A percentile compares a stretch with the other conserved stretches of the same genome.
Evolutionary conservation across 2,113 vertebrate species (phyloP).

Genomic region (Plecturocebus donacophilus): DNA sequence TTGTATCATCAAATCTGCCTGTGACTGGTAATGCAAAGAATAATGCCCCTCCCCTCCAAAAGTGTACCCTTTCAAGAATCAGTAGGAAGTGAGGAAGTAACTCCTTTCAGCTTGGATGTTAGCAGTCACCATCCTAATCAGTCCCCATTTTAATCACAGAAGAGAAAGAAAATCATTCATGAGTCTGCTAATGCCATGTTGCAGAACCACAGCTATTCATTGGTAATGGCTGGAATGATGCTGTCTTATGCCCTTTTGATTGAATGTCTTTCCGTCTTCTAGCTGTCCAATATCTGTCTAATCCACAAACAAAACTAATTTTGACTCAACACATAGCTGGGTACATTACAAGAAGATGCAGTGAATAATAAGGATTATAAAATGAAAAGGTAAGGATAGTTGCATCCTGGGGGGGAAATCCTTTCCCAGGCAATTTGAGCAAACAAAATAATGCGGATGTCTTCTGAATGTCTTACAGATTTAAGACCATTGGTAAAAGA

Average conservation of each 20-base stretch:
- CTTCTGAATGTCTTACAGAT: neutral
- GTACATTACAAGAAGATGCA: neutral
- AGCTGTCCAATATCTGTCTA: neutral
- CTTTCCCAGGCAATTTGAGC: slow-evolving; percentile 45
- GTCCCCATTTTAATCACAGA: slow-evolving; percentile 44
- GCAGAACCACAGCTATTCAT: neutral
- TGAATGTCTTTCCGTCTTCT: neutral
- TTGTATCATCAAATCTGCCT: neutral
- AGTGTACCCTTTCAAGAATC: neutral
- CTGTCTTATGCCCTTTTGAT: neutral
- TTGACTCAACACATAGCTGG: neutral
- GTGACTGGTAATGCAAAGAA: neutral
- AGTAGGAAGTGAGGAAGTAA: neutral
- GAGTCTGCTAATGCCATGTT: neutral
- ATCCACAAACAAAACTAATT: neutral
- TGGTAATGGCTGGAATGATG: neutral
- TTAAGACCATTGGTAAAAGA: slow-evolving; percentile 42
- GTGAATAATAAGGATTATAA: slow-evolving; percentile 35
- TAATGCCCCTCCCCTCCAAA: neutral
- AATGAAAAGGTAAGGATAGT: neutral
- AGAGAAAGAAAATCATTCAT: neutral
- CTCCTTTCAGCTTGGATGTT: neutral
- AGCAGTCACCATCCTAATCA: neutral
- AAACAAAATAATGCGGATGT: slow-evolving; percentile 55
- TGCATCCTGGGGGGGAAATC: neutral